phyloP scores from a whole-genome alignment of 2,888 invertebrate species.

The Nasonia oneida region DNA sequence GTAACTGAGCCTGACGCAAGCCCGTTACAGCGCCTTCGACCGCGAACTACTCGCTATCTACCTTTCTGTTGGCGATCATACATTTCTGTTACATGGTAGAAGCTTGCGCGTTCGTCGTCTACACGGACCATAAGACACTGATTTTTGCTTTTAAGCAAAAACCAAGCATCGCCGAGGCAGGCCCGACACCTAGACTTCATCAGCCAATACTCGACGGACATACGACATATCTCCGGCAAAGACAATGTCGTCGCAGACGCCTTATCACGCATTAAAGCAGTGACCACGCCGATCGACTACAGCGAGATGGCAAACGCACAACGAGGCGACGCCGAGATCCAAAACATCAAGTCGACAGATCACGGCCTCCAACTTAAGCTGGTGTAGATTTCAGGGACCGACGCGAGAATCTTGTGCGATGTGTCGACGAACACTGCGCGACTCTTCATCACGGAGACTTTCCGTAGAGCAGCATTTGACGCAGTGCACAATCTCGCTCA shows the following conservation, averaged over 20 bases:
- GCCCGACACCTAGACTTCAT: slow-evolving; percentile 42
- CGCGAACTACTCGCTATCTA: slow-evolving; percentile 59
- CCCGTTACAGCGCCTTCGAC: slow-evolving; percentile 67
- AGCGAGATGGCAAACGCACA: background rate
- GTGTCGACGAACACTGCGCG: too few species aligned
- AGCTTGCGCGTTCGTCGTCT: slow-evolving; percentile 50
- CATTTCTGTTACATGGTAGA: slow-evolving; percentile 26
- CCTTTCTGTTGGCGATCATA: background rate
- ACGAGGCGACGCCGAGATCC: background rate
- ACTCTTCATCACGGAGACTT: too few species aligned
- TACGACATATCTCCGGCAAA: background rate
- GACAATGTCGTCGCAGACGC: slow-evolving; percentile 8
- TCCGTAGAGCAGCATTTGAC: too few species aligned
- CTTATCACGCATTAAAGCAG: background rate
- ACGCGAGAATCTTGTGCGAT: too few species aligned
- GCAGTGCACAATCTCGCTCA: background rate
- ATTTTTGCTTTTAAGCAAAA: slow-evolving; percentile 58
- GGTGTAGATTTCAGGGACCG: background rate
- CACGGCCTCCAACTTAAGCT: background rate
- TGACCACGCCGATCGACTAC: background rate
- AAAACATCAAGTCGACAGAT: background rate
- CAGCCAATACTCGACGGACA: background rate
- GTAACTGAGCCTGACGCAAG: slow-evolving; percentile 64
- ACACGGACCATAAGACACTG: background rate
- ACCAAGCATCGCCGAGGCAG: slow-evolving; percentile 64